Evolutionary conservation across 2,888 invertebrate species (phyloP).

Genomic region (Eupeodes luniger): DNA sequence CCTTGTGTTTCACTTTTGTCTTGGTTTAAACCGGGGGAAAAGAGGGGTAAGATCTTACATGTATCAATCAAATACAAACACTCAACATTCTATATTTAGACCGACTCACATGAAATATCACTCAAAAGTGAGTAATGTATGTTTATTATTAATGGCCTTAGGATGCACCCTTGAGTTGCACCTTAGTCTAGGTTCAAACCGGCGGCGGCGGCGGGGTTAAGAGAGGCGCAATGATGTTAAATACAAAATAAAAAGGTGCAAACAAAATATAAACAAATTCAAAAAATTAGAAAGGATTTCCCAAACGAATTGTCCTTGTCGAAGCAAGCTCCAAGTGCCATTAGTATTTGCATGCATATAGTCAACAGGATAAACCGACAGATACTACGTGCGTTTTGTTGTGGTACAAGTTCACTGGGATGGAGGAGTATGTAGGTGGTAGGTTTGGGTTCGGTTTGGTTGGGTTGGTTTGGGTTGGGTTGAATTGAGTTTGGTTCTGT

Average conservation of each 20-base stretch:
- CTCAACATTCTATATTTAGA: too few relatives aligned
- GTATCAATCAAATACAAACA: too few relatives aligned
- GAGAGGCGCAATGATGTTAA: background rate
- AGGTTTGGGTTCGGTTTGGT: conserved; percentile 29
- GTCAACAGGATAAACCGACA: conserved; percentile 73
- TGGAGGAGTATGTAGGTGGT: conserved; percentile 38
- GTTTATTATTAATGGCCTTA: conserved; percentile 19
- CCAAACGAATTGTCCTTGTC: conserved; percentile 75
- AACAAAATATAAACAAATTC: conserved; percentile 45
- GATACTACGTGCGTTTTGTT: conserved; percentile 72
- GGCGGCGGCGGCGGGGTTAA: background rate
- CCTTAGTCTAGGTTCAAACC: conserved; percentile 45
- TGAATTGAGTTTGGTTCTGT: background rate
- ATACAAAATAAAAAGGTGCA: conserved; percentile 28
- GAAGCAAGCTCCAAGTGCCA: conserved; percentile 72
- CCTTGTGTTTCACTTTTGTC: too few relatives aligned
- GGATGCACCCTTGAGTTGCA: conserved; percentile 40
- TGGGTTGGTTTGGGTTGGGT: conserved; percentile 36
- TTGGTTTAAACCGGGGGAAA: too few relatives aligned
- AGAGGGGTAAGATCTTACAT: too few relatives aligned
- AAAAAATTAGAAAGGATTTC: conserved; percentile 73
- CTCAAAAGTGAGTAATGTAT: conserved; percentile 20
- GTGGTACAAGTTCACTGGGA: conserved; percentile 10
- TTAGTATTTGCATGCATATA: conserved; percentile 72
- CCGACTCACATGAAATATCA: too few relatives aligned